phyloP scores from a whole-genome alignment of 1,140 invertebrate species.

The Drosophila asahinai region DNA sequence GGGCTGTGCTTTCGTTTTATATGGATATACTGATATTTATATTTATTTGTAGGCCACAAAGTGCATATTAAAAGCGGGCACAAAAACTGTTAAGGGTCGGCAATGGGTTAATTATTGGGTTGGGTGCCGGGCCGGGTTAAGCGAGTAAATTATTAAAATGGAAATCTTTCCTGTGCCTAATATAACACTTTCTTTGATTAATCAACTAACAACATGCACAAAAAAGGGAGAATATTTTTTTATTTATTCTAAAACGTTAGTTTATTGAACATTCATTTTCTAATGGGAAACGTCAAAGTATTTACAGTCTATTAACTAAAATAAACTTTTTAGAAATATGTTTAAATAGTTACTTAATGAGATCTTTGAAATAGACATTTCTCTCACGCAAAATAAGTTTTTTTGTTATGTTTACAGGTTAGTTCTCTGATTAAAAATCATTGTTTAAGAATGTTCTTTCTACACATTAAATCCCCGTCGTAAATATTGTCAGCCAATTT shows the following conservation, averaged over 20 bases:
- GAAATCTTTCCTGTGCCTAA: conserved; percentile 7
- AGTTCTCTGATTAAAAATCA: not conserved
- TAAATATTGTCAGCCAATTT: not conserved
- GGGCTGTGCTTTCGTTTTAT: conserved; percentile 29
- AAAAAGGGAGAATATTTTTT: not conserved
- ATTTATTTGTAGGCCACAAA: conserved; percentile 79
- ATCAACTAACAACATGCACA: conserved; percentile 11
- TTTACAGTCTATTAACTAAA: not conserved
- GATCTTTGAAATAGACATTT: too few relatives aligned
- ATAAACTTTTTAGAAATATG: not conserved
- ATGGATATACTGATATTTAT: conserved; percentile 60
- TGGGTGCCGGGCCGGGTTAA: not conserved
- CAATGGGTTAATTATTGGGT: conserved; percentile 70
- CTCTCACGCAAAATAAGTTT: not conserved
- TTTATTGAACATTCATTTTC: conserved; percentile 2
- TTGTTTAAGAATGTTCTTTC: too few relatives aligned
- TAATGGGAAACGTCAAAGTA: not conserved
- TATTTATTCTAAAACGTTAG: not conserved
- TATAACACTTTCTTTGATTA: conserved; percentile 44
- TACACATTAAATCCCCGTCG: not conserved
- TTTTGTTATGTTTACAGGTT: not conserved
- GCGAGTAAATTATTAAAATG: conserved; percentile 47
- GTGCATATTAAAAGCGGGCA: conserved; percentile 67
- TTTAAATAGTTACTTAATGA: not conserved
- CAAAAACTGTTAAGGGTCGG: conserved; percentile 47